Evolutionary conservation across 2,888 invertebrate species (phyloP).

Genomic region (Strigamia crassipes): DNA sequence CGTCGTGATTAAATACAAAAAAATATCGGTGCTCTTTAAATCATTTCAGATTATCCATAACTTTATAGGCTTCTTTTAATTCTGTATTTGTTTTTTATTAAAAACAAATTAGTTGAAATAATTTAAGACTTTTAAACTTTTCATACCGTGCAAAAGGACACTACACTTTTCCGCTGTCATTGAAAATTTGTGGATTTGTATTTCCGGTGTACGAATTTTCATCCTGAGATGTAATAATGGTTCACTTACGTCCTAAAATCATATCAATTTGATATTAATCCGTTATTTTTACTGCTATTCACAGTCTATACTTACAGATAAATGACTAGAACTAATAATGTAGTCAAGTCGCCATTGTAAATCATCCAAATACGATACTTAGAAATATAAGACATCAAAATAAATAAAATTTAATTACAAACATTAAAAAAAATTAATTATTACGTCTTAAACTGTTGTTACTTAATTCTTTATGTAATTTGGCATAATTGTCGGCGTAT

Average conservation of each 20-base stretch:
- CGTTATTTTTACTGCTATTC: not conserved
- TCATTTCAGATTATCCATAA: conserved; percentile 42
- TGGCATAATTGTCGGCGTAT: conserved; percentile 48
- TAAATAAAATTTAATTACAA: not conserved
- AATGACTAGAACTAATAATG: conserved; percentile 49
- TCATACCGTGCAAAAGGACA: conserved; percentile 43
- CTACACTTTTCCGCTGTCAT: not conserved
- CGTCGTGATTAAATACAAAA: too few relatives aligned
- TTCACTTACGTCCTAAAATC: conserved; percentile 39
- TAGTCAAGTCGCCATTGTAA: conserved; percentile 50
- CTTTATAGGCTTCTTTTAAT: conserved; percentile 45
- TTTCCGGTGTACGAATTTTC: not conserved
- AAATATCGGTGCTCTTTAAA: not conserved
- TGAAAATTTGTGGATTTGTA: conserved; percentile 10
- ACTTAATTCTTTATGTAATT: conserved; percentile 45
- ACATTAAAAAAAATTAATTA: conserved; percentile 10
- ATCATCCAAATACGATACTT: conserved; percentile 46
- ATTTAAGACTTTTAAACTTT: not conserved
- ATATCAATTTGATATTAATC: not conserved
- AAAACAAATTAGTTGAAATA: not conserved
- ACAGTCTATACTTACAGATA: conserved; percentile 26
- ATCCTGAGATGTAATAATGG: conserved; percentile 19
- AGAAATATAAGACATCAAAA: not conserved
- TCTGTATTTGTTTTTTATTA: not conserved
- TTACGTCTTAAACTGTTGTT: conserved; percentile 47